A percentile compares a stretch with the other conserved stretches of the same genome.
These are phyloP conservation scores for Chrysoperla carnea DNA, from an alignment of 1,140 invertebrate species.

Conservation along the genomic window DNA sequence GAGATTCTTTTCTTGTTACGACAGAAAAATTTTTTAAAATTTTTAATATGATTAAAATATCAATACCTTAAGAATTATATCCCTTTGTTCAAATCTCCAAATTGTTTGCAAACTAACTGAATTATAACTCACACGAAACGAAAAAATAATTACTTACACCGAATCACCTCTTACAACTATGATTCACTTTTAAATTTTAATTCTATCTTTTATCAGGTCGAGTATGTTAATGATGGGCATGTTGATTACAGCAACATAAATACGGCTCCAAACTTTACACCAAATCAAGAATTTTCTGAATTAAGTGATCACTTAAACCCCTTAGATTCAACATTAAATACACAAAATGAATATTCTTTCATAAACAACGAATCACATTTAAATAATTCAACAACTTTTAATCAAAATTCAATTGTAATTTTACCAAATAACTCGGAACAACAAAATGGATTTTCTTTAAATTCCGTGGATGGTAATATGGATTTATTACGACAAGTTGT, in stretches of 20 bases:
- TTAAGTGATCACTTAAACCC: slow-evolving; percentile 34
- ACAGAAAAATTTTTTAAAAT: too few species aligned
- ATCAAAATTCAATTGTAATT: not conserved
- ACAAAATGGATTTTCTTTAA: slow-evolving; percentile 11
- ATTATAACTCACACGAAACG: too few species aligned
- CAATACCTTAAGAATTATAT: too few species aligned
- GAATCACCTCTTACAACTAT: too few species aligned
- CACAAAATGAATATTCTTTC: slow-evolving; percentile 5
- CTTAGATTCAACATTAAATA: slow-evolving; percentile 38
- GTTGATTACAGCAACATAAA: slow-evolving; percentile 25
- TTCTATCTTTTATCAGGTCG: slow-evolving; percentile 23
- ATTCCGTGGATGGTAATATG: not conserved
- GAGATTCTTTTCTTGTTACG: too few species aligned
- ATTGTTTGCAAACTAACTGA: too few species aligned
- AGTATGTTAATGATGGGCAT: slow-evolving; percentile 29
- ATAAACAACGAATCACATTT: too few species aligned
- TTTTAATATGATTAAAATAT: too few species aligned
- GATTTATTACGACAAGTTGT: slow-evolving; percentile 1
- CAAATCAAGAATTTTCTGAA: slow-evolving; percentile 25
- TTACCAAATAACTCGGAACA: slow-evolving; percentile 6
- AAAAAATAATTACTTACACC: too few species aligned
- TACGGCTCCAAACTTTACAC: slow-evolving; percentile 23
- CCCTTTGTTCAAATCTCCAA: too few species aligned
- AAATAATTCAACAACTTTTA: not conserved
- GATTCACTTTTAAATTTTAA: too few species aligned